A percentile compares a stretch with the other conserved stretches of the same genome.
These are phyloP conservation scores for Drosophila barbarae DNA, from an alignment of 2,888 invertebrate species.

Conservation along the genomic window DNA sequence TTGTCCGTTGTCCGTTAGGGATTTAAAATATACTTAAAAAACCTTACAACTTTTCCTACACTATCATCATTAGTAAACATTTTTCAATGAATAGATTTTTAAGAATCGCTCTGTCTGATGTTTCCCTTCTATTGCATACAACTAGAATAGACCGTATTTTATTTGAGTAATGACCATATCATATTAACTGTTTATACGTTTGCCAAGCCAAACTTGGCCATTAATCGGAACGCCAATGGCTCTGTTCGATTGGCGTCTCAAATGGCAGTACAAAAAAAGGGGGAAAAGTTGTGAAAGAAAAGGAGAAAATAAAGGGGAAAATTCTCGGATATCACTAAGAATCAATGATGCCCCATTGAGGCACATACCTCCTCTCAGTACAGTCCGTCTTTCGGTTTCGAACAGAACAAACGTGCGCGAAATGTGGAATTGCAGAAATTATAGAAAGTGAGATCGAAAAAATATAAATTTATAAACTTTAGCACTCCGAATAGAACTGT, in stretches of 20 bases:
- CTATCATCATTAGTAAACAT: not conserved
- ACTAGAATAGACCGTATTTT: not conserved
- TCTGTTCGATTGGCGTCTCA: not conserved
- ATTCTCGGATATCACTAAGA: conserved; percentile 5
- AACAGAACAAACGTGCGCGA: conserved; percentile 1
- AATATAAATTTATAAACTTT: not conserved
- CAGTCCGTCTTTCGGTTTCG: not conserved
- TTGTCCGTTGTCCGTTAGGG: not conserved
- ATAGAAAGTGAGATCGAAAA: not conserved
- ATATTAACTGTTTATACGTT: conserved; percentile 1
- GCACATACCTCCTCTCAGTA: not conserved
- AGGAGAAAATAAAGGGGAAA: no score
- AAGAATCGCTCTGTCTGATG: not conserved
- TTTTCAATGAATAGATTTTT: not conserved
- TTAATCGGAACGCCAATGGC: conserved; percentile 2
- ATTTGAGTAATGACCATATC: not conserved
- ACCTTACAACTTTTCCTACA: no score
- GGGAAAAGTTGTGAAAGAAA: not conserved
- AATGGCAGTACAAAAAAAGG: not conserved
- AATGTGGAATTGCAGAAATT: conserved; percentile 1
- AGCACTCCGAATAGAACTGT: not conserved
- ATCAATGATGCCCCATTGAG: not conserved
- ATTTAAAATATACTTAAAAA: no score
- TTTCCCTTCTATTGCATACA: not conserved
- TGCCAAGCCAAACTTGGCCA: not conserved